phyloP scores from a whole-genome alignment of 2,113 vertebrate species.

The Oryzias woworae region DNA sequence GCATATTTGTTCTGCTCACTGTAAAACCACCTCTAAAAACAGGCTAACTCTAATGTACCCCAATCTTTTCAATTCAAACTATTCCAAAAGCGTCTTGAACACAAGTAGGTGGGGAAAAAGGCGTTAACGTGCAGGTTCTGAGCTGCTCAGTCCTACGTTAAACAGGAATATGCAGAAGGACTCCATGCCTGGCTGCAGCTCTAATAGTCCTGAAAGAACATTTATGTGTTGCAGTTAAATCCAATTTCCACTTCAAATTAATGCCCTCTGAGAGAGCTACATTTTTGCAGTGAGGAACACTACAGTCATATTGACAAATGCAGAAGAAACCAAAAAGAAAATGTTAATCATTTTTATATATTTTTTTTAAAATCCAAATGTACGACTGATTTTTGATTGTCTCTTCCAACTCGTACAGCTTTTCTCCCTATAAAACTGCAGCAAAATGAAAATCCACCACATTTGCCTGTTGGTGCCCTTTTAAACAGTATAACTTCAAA shows the following conservation, averaged over 20 bases:
- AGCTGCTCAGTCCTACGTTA: slow-evolving; percentile 56
- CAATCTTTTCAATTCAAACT: slow-evolving; percentile 28
- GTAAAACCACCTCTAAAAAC: slow-evolving; percentile 18
- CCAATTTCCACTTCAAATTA: slow-evolving; percentile 63
- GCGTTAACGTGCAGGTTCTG: slow-evolving; percentile 40
- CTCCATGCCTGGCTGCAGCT: slow-evolving; percentile 63
- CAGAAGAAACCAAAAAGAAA: neutral
- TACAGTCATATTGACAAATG: neutral
- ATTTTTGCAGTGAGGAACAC: slow-evolving; percentile 21
- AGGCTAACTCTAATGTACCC: slow-evolving; percentile 32
- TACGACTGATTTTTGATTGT: no score
- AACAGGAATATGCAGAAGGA: slow-evolving; percentile 62
- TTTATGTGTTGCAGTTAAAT: slow-evolving; percentile 60
- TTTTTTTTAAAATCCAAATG: no score
- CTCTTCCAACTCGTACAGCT: no score
- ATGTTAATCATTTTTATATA: neutral
- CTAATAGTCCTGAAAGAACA: slow-evolving; percentile 66
- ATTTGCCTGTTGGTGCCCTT: no score
- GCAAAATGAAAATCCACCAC: no score
- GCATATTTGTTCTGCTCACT: slow-evolving; percentile 49
- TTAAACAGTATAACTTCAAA: no score
- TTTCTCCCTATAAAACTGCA: no score
- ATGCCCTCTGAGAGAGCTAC: slow-evolving; percentile 32
- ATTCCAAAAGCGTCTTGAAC: slow-evolving; percentile 40
- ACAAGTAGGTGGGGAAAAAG: slow-evolving; percentile 39